Conservation (phyloP, 2,113 vertebrate genomes). For the Pachypanchax playfairii region DNA sequence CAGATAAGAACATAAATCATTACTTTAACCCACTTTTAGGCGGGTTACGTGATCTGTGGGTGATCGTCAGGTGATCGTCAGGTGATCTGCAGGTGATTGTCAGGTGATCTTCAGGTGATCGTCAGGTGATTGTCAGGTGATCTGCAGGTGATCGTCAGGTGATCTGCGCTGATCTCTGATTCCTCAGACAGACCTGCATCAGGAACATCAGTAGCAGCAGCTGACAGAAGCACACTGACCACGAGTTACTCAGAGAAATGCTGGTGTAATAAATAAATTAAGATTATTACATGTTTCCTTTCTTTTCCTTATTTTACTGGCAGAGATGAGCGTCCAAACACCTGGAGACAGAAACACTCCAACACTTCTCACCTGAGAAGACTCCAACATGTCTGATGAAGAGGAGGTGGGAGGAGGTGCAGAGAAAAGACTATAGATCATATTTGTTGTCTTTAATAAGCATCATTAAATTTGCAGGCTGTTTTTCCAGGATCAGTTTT, state of each 20-base stretch:
- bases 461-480: slow-evolving; percentile 43
- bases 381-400: slow-evolving; percentile 10
- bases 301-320: neutral
- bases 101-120: too few species aligned
- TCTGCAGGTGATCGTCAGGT: too few species aligned
- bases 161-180: too few species aligned
- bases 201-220: neutral
- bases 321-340: slow-evolving; percentile 5
- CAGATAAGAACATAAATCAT: too few species aligned
- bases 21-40: too few species aligned
- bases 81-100: too few species aligned
- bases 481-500: slow-evolving; percentile 34
- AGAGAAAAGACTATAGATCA: slow-evolving; percentile 41
- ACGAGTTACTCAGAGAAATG: neutral
- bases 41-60: too few species aligned
- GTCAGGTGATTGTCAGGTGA: too few species aligned
- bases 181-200: neutral
- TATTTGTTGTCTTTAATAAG: too few species aligned
- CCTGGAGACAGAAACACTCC: neutral
- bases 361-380: slow-evolving; percentile 34
- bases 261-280: too few species aligned
- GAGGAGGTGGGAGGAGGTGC: neutral
- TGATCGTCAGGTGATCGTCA: too few species aligned
- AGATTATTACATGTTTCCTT: too few species aligned
- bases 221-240: neutral